Evolutionary conservation across 2,888 invertebrate genomes (phyloP).

Genomic region (Steinernema scapterisci): DNA sequence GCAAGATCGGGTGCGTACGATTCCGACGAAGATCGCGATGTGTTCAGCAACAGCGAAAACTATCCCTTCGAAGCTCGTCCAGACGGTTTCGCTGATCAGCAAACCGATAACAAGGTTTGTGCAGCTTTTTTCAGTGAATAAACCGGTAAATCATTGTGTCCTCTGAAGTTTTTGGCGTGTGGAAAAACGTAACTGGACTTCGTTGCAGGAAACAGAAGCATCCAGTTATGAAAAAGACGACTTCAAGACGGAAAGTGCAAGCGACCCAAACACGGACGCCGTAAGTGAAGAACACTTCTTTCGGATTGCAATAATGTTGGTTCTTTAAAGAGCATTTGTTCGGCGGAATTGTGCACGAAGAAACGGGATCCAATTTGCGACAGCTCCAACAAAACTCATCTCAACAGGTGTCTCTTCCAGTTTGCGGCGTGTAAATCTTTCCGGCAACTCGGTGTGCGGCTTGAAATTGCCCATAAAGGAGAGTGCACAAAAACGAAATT

Average conservation of each 20-base stretch:
- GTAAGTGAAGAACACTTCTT: too few species aligned
- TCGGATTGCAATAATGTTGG: too few species aligned
- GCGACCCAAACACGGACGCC: too few species aligned
- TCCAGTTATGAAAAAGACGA: not conserved
- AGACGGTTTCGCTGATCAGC: not conserved
- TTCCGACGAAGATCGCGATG: slow-evolving; percentile 1
- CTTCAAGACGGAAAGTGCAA: slow-evolving; percentile 7
- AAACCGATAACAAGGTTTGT: slow-evolving; percentile 24
- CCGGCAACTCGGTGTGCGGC: not conserved
- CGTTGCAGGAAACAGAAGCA: not conserved
- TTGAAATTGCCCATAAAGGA: slow-evolving; percentile 36
- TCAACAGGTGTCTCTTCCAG: slow-evolving; percentile 56
- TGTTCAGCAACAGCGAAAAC: slow-evolving; percentile 5
- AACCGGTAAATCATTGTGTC: not conserved
- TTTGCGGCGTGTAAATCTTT: slow-evolving; percentile 51
- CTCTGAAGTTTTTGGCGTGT: not conserved
- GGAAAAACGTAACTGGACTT: slow-evolving; percentile 4
- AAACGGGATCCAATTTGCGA: slow-evolving; percentile 59
- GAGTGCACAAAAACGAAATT: slow-evolving; percentile 31
- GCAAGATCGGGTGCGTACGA: not conserved
- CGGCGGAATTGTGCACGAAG: slow-evolving; percentile 50
- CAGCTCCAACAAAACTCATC: slow-evolving; percentile 53
- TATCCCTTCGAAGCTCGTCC: not conserved
- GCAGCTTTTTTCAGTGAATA: too few species aligned
- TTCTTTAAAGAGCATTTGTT: slow-evolving; percentile 36